A percentile compares a stretch with the other conserved stretches of the same genome.
Evolutionary conservation across 2,888 invertebrate genomes (phyloP).

Genomic region (Cryptocephalus moraei): DNA sequence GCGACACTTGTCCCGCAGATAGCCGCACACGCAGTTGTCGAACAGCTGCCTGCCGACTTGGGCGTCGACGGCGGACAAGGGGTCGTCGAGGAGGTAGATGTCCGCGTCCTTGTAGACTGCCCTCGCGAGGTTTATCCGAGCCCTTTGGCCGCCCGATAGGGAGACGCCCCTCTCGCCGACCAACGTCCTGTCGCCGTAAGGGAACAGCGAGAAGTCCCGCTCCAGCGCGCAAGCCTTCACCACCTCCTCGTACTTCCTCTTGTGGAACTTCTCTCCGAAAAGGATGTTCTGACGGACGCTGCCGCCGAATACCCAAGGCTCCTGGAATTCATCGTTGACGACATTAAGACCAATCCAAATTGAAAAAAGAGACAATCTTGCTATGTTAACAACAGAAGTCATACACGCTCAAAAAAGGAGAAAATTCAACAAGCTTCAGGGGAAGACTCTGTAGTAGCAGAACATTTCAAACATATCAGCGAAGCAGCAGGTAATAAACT

Average conservation of each 20-base stretch:
- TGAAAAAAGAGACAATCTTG: no score
- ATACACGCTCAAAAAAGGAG: no score
- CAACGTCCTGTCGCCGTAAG: conserved; percentile 67
- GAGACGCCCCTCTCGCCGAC: conserved; percentile 51
- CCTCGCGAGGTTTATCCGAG: conserved; percentile 48
- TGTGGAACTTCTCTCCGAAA: conserved; percentile 68
- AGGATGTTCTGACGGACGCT: conserved; percentile 86
- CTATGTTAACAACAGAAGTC: no score
- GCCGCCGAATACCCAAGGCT: conserved; percentile 73
- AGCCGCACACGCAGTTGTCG: conserved; percentile 62
- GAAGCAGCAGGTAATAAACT: no score
- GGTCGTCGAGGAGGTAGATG: conserved; percentile 75
- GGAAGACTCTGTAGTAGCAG: no score
- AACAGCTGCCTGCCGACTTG: conserved; percentile 70
- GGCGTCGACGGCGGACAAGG: conserved; percentile 73
- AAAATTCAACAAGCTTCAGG: no score
- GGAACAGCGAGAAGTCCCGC: conserved; percentile 60
- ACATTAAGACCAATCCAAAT: no score
- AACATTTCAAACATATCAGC: no score
- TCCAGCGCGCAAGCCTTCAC: conserved; percentile 60
- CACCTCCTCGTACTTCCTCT: conserved; percentile 52
- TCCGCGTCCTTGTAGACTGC: conserved; percentile 62
- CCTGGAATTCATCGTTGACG: conserved; percentile 47
- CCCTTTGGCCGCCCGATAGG: not conserved
- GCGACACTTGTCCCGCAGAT: conserved; percentile 54